Percentiles rank a stretch among this genome's conserved stretches.
Evolutionary conservation across 2,113 vertebrate species (phyloP).

Genomic region (Xiphias gladius): DNA sequence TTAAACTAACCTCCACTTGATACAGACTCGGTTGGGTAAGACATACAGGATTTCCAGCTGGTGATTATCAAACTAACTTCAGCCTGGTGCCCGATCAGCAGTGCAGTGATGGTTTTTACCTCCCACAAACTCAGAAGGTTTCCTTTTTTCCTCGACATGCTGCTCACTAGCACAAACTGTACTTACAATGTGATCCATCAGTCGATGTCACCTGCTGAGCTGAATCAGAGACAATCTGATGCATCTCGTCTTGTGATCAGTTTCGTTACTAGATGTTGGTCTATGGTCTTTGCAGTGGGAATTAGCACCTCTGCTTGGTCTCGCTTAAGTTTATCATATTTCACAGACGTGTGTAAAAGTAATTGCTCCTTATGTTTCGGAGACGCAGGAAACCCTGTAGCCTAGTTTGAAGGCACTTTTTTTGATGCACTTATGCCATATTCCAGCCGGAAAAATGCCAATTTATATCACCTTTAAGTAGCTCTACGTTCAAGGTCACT

Average conservation of each 20-base stretch:
- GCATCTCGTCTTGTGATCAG: neutral
- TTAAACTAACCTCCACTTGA: neutral
- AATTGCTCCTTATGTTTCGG: neutral
- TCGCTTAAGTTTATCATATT: too few species aligned
- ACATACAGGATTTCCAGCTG: neutral
- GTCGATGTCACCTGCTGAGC: neutral
- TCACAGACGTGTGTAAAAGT: neutral
- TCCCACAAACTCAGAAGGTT: neutral
- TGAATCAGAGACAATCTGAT: neutral
- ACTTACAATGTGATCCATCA: neutral
- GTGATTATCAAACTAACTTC: neutral
- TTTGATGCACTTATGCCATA: neutral
- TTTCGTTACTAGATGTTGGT: neutral
- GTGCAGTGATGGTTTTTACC: neutral
- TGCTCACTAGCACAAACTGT: neutral
- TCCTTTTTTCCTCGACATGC: neutral
- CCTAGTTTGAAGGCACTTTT: neutral
- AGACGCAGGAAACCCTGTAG: neutral
- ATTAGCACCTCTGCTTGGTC: neutral
- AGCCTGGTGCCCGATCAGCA: neutral
- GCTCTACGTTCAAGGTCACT: conserved; percentile 12
- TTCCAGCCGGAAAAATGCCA: neutral
- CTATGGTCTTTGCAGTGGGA: neutral
- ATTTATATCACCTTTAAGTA: conserved; percentile 20
- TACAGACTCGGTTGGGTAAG: neutral